Conservation (phyloP, 2,113 vertebrate species). For the Sceloporus undulatus region DNA sequence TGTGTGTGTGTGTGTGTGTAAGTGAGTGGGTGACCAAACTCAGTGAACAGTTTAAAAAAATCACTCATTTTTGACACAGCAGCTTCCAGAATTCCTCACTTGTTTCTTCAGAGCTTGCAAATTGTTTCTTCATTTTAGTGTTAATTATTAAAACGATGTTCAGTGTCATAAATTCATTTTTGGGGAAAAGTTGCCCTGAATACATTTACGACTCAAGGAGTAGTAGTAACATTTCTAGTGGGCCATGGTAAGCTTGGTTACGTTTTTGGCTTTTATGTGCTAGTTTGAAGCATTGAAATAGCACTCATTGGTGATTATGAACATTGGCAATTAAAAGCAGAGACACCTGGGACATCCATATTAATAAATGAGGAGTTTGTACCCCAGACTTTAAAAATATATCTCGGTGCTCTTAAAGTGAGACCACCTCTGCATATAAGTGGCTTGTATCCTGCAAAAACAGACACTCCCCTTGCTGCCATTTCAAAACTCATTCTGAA, state of each 20-base stretch:
- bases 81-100: not conserved
- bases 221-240: not conserved
- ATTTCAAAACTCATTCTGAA: not conserved
- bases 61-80: not conserved
- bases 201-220: conserved; percentile 3
- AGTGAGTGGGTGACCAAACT: conserved; percentile 17
- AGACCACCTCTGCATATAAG: not conserved
- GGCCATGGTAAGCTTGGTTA: not conserved
- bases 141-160: conserved; percentile 2
- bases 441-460: not conserved
- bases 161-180: not conserved
- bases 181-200: not conserved
- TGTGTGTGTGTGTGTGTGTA: not conserved
- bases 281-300: not conserved
- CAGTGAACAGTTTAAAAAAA: conserved; percentile 5
- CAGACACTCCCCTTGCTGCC: not conserved
- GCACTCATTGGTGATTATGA: not conserved
- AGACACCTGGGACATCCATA: too few species aligned
- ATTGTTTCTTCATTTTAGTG: conserved; percentile 8
- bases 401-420: not conserved
- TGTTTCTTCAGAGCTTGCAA: not conserved
- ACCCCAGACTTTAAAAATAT: not conserved
- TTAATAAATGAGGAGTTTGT: not conserved
- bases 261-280: not conserved
- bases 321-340: not conserved